phyloP scores from a whole-genome alignment of 2,113 vertebrate genomes.

The Cranoglanis bouderius region DNA sequence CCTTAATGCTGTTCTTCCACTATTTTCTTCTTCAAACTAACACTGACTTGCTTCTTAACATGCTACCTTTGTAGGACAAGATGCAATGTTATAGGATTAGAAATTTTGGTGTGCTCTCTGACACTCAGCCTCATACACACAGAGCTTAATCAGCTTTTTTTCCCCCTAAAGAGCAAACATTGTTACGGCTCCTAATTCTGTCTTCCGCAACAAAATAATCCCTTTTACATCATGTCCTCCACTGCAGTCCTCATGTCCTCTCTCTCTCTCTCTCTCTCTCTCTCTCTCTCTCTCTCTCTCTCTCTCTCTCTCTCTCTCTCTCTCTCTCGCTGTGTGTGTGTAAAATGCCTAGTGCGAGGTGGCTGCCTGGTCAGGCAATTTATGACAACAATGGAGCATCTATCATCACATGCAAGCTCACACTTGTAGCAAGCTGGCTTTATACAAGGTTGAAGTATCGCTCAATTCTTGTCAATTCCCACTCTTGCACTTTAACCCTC shows the following conservation, averaged over 20 bases:
- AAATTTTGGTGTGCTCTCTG: background rate
- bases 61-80: background rate
- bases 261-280: slow-evolving; percentile 28
- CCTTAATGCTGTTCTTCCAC: background rate
- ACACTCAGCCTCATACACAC: slow-evolving; percentile 6
- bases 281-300: slow-evolving; percentile 50
- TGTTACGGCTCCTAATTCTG: slow-evolving; percentile 20
- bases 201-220: slow-evolving; percentile 23
- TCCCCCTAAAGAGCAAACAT: background rate
- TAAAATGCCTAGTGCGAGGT: slow-evolving; percentile 72
- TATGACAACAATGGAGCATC: slow-evolving; percentile 69
- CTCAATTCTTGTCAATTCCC: slow-evolving; percentile 53
- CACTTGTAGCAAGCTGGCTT: slow-evolving; percentile 23
- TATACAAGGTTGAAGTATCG: slow-evolving; percentile 17
- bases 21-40: background rate
- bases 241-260: background rate
- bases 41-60: background rate
- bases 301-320: slow-evolving; percentile 47
- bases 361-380: slow-evolving; percentile 67
- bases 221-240: slow-evolving; percentile 20
- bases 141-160: slow-evolving; percentile 31
- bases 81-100: background rate
- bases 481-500: slow-evolving; percentile 39
- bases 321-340: slow-evolving; percentile 49
- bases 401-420: slow-evolving; percentile 18